phyloP scores from a whole-genome alignment of 1,140 invertebrate genomes.

The Nylanderia fulva region DNA sequence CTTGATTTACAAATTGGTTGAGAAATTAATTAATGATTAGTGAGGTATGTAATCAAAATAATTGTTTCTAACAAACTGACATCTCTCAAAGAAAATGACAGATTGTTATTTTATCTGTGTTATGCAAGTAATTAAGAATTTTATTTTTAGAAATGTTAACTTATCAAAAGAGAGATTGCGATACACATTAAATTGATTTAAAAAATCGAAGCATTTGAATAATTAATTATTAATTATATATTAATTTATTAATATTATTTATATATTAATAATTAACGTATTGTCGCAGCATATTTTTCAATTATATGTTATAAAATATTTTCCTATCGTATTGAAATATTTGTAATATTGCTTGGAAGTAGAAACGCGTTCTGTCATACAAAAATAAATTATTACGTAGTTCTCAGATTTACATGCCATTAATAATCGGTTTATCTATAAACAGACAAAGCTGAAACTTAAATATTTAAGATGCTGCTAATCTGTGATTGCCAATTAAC shows the following conservation, averaged over 20 bases:
- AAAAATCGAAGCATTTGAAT: neutral
- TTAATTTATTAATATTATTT: neutral
- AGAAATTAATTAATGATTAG: constrained; percentile 2
- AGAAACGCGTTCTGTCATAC: neutral
- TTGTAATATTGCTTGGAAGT: neutral
- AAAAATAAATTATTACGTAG: neutral
- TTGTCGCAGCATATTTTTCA: neutral
- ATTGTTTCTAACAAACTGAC: neutral
- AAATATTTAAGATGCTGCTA: neutral
- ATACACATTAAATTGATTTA: neutral
- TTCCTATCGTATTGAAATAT: neutral
- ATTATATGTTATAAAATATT: neutral
- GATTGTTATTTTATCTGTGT: neutral
- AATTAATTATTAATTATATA: neutral
- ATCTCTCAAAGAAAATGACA: neutral
- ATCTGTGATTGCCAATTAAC: constrained; percentile 17
- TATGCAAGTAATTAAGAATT: neutral
- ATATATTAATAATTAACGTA: neutral
- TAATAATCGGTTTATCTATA: neutral
- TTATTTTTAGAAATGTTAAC: neutral
- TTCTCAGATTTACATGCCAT: neutral
- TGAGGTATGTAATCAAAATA: constrained; percentile 15
- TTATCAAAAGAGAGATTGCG: neutral
- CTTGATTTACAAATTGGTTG: constrained; percentile 43
- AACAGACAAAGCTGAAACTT: neutral